A percentile compares a stretch with the other conserved stretches of the same genome.
These are phyloP conservation scores for Dryococelus australis DNA, from an alignment of 2,888 invertebrate genomes.

Conservation along the genomic window DNA sequence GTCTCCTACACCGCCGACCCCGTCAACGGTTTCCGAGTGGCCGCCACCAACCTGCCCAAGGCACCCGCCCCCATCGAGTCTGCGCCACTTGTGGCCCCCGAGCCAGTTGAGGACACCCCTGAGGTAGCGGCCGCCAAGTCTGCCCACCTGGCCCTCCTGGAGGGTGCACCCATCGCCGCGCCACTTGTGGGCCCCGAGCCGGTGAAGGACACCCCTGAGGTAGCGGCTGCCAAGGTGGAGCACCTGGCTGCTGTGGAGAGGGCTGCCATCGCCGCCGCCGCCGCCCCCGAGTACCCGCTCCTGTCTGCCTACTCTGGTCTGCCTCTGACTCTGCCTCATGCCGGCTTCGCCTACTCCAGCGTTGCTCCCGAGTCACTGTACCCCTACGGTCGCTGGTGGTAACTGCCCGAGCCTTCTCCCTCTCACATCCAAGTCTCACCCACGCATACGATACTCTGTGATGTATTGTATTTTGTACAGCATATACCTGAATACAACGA, in stretches of 20 bases:
- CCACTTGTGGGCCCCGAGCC: slow-evolving; percentile 34
- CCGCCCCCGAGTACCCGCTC: slow-evolving; percentile 48
- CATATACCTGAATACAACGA: not conserved
- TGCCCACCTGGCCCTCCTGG: slow-evolving; percentile 57
- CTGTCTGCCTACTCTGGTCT: slow-evolving; percentile 54
- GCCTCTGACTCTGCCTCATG: slow-evolving; percentile 52
- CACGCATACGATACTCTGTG: not conserved
- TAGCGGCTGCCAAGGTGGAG: slow-evolving; percentile 50
- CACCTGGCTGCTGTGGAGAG: slow-evolving; percentile 57
- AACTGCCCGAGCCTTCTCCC: not conserved
- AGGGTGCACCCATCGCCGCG: slow-evolving; percentile 30
- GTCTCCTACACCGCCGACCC: slow-evolving; percentile 51
- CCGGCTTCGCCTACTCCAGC: slow-evolving; percentile 29
- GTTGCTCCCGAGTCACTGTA: not conserved
- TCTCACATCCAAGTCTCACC: not conserved
- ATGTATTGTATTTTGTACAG: not conserved
- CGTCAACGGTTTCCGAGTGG: slow-evolving; percentile 53
- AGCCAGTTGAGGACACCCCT: slow-evolving; percentile 51
- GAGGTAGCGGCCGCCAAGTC: slow-evolving; percentile 64
- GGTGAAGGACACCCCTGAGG: slow-evolving; percentile 31
- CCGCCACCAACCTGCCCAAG: slow-evolving; percentile 55
- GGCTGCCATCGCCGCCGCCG: slow-evolving; percentile 51
- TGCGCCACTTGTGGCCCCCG: slow-evolving; percentile 45
- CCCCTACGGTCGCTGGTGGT: not conserved
- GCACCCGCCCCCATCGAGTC: slow-evolving; percentile 52